Conservation (phyloP, 2,888 invertebrate genomes). For the Bugula neritina region DNA sequence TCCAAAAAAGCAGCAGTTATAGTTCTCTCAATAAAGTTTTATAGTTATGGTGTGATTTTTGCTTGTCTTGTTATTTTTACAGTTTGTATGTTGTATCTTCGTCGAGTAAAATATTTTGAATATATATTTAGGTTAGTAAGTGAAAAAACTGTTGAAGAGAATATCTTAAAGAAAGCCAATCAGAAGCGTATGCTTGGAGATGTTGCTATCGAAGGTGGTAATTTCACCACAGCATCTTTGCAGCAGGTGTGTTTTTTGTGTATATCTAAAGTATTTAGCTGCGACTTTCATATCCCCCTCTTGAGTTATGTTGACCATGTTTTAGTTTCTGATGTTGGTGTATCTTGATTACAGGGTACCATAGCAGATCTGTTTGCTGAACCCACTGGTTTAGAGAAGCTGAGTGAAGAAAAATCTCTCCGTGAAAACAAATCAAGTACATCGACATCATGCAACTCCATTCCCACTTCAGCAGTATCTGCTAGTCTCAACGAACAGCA, state of each 20-base stretch:
- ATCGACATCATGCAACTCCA: background rate
- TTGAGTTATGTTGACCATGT: no score
- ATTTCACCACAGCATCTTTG: constrained; percentile 95
- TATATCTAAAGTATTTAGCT: no score
- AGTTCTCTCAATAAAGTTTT: no score
- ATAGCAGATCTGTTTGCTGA: constrained; percentile 84
- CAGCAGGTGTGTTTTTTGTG: constrained; percentile 62
- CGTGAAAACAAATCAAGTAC: background rate
- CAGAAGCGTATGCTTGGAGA: constrained; percentile 95
- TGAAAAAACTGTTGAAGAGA: constrained; percentile 95
- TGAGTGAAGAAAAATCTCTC: constrained; percentile 59
- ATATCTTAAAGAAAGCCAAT: constrained; percentile 96
- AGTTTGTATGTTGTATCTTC: no score
- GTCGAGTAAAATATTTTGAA: no score
- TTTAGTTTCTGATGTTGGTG: background rate
- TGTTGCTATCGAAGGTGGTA: constrained; percentile 95
- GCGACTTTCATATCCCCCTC: no score
- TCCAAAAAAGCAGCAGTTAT: no score
- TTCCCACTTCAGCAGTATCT: background rate
- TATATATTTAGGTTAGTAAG: constrained; percentile 83
- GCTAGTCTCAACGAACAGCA: constrained; percentile 37
- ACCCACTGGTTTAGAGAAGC: constrained; percentile 58
- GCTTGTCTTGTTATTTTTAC: no score
- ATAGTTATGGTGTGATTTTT: no score
- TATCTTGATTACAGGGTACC: constrained; percentile 62